phyloP scores from a whole-genome alignment of 2,797 vertebrate genomes.

The Scomberomorus guttatus region DNA sequence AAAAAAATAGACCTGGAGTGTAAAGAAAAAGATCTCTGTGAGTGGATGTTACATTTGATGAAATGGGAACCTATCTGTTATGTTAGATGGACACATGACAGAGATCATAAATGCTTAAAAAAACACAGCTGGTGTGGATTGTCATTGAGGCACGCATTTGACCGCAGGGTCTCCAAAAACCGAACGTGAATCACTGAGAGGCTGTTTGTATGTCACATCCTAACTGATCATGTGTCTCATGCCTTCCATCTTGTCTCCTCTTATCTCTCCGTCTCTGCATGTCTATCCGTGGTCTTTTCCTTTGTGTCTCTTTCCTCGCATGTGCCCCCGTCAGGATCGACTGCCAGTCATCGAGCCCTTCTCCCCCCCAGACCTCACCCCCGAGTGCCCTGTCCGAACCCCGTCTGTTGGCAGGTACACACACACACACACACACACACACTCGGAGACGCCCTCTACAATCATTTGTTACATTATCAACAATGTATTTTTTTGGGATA shows the following conservation, averaged over 20 bases:
- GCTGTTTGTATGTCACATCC: conserved; percentile 6
- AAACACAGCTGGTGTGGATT: not conserved
- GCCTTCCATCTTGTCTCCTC: conserved; percentile 28
- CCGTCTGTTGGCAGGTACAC: conserved; percentile 75
- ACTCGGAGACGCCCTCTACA: not conserved
- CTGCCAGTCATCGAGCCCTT: conserved; percentile 75
- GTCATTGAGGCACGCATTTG: not conserved
- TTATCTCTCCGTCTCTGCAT: conserved; percentile 19
- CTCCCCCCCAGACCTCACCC: conserved; percentile 80
- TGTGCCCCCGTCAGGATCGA: conserved; percentile 74
- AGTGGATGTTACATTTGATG: too few species aligned
- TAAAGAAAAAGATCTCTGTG: too few species aligned
- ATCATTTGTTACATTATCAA: not conserved
- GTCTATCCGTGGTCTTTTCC: conserved; percentile 43
- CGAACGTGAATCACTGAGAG: not conserved
- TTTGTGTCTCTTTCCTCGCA: conserved; percentile 46
- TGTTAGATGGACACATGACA: not conserved
- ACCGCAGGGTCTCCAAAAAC: not conserved
- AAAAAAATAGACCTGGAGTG: too few species aligned
- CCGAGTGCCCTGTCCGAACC: conserved; percentile 81
- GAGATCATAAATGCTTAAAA: not conserved
- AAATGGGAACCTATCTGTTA: not conserved
- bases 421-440: not conserved
- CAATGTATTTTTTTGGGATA: not conserved
- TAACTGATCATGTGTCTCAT: conserved; percentile 12